These are phyloP conservation scores for Scolopax bukidnonensis DNA, from an alignment of 2,797 vertebrate species.

Conservation along the genomic window DNA sequence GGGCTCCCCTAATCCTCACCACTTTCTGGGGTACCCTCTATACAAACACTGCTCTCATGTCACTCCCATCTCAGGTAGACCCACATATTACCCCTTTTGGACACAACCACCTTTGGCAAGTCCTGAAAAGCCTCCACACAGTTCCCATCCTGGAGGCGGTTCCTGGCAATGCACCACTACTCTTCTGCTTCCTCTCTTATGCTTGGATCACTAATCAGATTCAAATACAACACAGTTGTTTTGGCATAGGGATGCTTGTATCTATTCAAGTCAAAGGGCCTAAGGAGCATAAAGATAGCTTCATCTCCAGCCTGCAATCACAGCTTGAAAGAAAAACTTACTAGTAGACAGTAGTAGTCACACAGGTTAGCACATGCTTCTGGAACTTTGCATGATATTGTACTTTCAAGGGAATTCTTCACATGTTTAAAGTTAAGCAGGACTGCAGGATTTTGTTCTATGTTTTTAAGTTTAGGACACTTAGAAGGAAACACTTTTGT, in stretches of 20 bases:
- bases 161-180: neutral
- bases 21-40: neutral
- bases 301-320: neutral
- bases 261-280: neutral
- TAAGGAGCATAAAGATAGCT: neutral
- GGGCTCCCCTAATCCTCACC: neutral
- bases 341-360: neutral
- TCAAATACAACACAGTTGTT: neutral
- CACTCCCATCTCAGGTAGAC: neutral
- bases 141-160: neutral
- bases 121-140: neutral
- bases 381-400: neutral
- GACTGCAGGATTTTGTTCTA: neutral
- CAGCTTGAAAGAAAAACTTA: neutral
- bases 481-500: neutral
- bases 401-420: neutral
- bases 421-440: neutral
- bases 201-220: neutral
- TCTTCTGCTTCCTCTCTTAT: neutral
- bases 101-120: neutral
- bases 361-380: neutral
- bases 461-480: neutral
- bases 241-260: neutral
- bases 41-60: neutral
- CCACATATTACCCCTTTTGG: rapidly evolving